Base-by-base conservation (phyloP, 1,140 invertebrate species). In the Calephelis virginiensis region DNA sequence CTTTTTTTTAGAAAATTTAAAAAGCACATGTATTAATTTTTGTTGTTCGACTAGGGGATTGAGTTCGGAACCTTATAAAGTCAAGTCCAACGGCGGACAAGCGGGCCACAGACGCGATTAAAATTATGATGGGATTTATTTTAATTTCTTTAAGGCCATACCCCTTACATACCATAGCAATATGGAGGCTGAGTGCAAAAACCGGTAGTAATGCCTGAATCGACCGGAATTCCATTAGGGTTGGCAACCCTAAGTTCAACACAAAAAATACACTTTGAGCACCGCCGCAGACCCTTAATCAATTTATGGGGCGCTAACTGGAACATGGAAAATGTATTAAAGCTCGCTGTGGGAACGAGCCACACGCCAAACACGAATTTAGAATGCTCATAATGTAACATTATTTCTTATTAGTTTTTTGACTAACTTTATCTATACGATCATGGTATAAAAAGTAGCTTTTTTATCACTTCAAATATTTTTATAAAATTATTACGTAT, bases 291-390 rank as follows among this genome's bases (percentile, higher is more conserved):
- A 77, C 81, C 84, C 84, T 81, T 87, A 88, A 90, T 90, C 86
- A 90, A 90, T 90, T 90, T 90, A 90, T 88, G 86, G 80, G 84
- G 86, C 85, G 88, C 88, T 90, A 90, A 90, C 86, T 89, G 85
- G 85, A 86, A 90, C 88, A 90, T 74, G 85, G 85, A 90, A 90
- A 89, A 89, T 90, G 88, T 90, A 89, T 89, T 90, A 90, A 89
- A 89, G 85, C 83, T 69, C 77, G 78, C 77, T 89, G 88, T 88
- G 87, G 85, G 86, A 89, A 89, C 83, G 72, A 78, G 75, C 68
- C 81, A 77, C 77, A 83, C 78, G 78, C 76, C 80, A 80, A 82
- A 85, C 79, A 80, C 75, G 74, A 68, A 74, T 73, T 78, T 80
- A 65, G 68, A 75, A 84, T 72, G 77, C 75, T 77, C 76, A 78